These are phyloP conservation scores for Eurosta solidaginis DNA, from an alignment of 1,140 invertebrate genomes.

Conservation along the genomic window DNA sequence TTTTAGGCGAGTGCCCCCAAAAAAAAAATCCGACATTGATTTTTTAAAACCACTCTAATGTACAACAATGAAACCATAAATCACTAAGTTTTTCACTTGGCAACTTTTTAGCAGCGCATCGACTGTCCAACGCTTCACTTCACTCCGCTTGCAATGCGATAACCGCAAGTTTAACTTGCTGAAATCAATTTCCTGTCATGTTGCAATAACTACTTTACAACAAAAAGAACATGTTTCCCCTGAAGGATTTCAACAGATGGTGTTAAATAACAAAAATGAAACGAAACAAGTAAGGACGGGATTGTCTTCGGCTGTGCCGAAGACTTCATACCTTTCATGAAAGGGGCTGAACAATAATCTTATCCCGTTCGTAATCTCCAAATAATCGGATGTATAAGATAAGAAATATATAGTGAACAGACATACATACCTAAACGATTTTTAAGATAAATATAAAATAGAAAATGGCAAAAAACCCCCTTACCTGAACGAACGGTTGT, in stretches of 20 bases:
- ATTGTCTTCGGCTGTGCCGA: too few relatives aligned
- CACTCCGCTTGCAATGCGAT: not conserved
- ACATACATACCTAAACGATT: too few relatives aligned
- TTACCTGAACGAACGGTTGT: too few relatives aligned
- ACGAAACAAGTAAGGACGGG: too few relatives aligned
- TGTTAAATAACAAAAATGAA: not conserved
- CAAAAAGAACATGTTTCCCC: not conserved
- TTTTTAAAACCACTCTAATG: not conserved
- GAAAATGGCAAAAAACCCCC: too few relatives aligned
- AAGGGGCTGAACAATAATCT: too few relatives aligned
- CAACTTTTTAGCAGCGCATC: not conserved
- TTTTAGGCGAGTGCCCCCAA: not conserved
- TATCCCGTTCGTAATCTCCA: too few relatives aligned
- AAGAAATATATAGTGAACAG: too few relatives aligned
- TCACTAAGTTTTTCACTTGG: not conserved
- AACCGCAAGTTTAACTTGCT: not conserved
- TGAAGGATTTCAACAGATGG: not conserved
- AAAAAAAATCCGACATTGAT: not conserved
- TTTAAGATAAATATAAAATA: too few relatives aligned
- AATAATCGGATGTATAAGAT: too few relatives aligned
- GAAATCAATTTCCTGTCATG: slow-evolving; percentile 4
- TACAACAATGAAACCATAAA: not conserved
- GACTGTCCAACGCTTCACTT: not conserved
- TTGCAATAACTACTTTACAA: not conserved
- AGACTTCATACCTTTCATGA: too few relatives aligned